Percentiles rank a stretch among this genome's conserved stretches.
Evolutionary conservation across 2,888 invertebrate species (phyloP).

Genomic region (Zhengitettix transpicula): DNA sequence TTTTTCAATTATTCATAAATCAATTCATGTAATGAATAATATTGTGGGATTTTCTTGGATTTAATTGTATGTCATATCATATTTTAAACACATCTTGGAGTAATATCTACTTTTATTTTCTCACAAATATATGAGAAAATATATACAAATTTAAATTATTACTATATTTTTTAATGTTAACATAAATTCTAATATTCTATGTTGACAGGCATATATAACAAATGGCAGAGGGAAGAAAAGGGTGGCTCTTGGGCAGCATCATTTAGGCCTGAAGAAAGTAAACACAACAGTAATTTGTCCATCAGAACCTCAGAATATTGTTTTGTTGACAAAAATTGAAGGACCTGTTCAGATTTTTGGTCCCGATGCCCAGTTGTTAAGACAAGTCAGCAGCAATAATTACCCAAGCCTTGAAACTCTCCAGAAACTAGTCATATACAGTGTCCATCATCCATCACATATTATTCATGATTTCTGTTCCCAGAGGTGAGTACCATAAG

Average conservation of each 20-base stretch:
- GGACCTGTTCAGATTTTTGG: slow-evolving; percentile 25
- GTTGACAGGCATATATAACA: slow-evolving; percentile 28
- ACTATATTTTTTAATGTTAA: not conserved
- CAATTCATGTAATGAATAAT: no score
- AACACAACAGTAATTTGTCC: slow-evolving; percentile 34
- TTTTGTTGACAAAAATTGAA: slow-evolving; percentile 20
- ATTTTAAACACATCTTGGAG: not conserved
- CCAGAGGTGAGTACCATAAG: slow-evolving; percentile 18
- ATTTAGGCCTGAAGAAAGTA: slow-evolving; percentile 42
- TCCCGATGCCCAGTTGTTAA: slow-evolving; percentile 15
- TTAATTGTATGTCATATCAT: not conserved
- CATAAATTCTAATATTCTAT: slow-evolving; percentile 1
- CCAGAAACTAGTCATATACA: slow-evolving; percentile 38
- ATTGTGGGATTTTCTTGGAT: no score
- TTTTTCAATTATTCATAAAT: no score
- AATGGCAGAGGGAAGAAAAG: slow-evolving; percentile 36
- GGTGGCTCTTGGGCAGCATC: slow-evolving; percentile 49
- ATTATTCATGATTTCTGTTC: slow-evolving; percentile 42
- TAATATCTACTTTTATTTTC: not conserved
- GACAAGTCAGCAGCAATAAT: slow-evolving; percentile 11
- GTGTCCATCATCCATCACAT: slow-evolving; percentile 37
- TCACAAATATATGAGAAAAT: not conserved
- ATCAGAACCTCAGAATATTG: slow-evolving; percentile 23
- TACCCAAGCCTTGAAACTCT: slow-evolving; percentile 22
- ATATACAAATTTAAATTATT: not conserved